A percentile compares a stretch with the other conserved stretches of the same genome.
Evolutionary conservation across 2,797 vertebrate genomes (phyloP).

Genomic region (Pachyuromys duprasi): DNA sequence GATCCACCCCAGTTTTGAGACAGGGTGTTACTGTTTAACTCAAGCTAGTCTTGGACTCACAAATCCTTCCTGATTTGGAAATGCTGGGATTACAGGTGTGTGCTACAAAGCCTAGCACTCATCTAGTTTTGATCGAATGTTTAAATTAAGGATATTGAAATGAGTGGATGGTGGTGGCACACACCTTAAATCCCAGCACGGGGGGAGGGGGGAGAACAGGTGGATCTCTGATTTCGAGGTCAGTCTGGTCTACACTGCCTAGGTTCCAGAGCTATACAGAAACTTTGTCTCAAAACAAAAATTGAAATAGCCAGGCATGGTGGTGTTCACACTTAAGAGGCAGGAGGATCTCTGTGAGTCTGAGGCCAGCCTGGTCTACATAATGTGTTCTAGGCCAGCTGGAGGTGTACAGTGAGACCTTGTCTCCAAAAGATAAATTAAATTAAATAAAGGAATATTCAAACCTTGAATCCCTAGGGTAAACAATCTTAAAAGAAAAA

Average conservation of each 20-base stretch:
- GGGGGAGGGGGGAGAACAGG: not conserved
- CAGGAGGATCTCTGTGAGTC: not conserved
- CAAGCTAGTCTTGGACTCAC: not conserved
- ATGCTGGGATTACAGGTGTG: not conserved
- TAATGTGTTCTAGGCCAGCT: not conserved
- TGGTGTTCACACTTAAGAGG: not conserved
- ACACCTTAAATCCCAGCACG: not conserved
- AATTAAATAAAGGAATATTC: not conserved
- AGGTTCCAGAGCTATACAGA: not conserved
- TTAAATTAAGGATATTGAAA: conserved; percentile 44
- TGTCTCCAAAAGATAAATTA: not conserved
- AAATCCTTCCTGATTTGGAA: not conserved
- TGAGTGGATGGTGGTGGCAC: not conserved
- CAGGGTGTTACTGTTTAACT: not conserved
- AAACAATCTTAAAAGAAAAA: not conserved
- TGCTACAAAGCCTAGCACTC: not conserved
- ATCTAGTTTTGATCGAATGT: not conserved
- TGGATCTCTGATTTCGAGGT: not conserved
- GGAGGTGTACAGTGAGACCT: not conserved
- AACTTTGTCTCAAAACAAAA: not conserved
- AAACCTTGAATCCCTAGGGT: conserved; percentile 43
- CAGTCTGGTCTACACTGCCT: not conserved
- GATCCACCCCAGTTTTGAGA: not conserved
- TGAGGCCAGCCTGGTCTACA: not conserved
- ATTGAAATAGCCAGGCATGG: not conserved